These are phyloP conservation scores for Zapornia atra DNA, from an alignment of 2,113 vertebrate species.

Conservation along the genomic window DNA sequence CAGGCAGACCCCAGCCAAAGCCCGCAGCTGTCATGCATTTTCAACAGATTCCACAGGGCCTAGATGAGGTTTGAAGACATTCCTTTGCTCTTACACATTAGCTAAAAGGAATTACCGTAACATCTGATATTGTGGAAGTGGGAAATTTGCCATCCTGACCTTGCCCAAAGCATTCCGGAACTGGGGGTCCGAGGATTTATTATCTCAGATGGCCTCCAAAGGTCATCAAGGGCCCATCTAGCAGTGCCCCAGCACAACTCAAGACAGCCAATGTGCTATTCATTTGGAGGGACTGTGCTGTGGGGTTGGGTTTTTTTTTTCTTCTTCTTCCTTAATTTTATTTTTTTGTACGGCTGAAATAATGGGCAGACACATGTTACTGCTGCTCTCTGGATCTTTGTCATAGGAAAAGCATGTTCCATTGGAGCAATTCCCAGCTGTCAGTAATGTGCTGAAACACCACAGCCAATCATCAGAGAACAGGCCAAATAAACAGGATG, in stretches of 20 bases:
- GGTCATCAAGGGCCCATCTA: constrained; percentile 73
- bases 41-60: constrained; percentile 95
- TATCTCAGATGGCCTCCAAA: constrained; percentile 85
- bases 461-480: constrained; percentile 81
- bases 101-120: constrained; percentile 95
- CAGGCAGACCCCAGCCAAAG: constrained; percentile 83
- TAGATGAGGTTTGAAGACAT: constrained; percentile 91
- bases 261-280: constrained; percentile 81
- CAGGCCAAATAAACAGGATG: constrained; percentile 90
- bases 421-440: constrained; percentile 90
- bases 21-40: constrained; percentile 97
- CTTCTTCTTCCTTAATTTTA: neutral
- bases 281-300: constrained; percentile 76
- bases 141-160: constrained; percentile 91
- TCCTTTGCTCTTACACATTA: constrained; percentile 94
- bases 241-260: constrained; percentile 34
- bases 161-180: constrained; percentile 93
- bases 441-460: constrained; percentile 84
- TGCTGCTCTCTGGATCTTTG: constrained; percentile 84
- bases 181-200: constrained; percentile 87
- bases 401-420: constrained; percentile 96
- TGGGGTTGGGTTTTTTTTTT: no score
- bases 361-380: constrained; percentile 86
- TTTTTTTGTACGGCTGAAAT: constrained; percentile 59
- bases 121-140: constrained; percentile 98